Base-by-base conservation (phyloP, 1,140 invertebrate species). In the Drosophila rhopaloa region DNA sequence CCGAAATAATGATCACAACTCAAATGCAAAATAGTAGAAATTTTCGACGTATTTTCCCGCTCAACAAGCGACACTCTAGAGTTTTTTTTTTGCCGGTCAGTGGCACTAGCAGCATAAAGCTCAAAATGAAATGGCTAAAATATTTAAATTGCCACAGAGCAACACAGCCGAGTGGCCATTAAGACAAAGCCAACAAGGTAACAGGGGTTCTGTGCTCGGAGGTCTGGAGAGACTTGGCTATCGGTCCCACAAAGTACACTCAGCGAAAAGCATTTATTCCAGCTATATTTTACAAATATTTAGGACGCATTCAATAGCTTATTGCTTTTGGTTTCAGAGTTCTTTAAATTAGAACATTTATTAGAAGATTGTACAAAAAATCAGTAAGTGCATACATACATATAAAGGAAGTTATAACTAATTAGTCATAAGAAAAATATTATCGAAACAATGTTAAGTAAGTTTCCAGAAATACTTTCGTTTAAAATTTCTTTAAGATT, bases 81-180 rank as follows among this genome's bases (percentile, higher is more conserved):
- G 47, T 58, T 74, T 75, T 62, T 58, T 58, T 74, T 75, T 68
- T 58, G 55, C 70, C 63, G 77, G 71, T 57, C 44, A 43, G 46
- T 27, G 60, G 56, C 60, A 59, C 46, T 32, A 38, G 32, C 29
- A 6, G 29, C 29, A 32, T 43, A 41, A 51, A 37, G 54, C 35
- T 55, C 35, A 78, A 83, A 79, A 84, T 76, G 65, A 85, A 86
- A 86, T 86, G 82, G 68, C 41, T 85, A 67, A 88, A 88, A 88
- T 88, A 88, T 88, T 88, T 89, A 88, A 88, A 88, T 89, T 77
- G 84, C 76, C 73, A 50, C 67, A 76, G 65, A 80, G 72, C 61
- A 83, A 77, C 84, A 60, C 76, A 72, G 62, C 32, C 74, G 70
- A 77, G 70, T 76, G 61, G 60, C 80, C 84, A 88, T 88, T 83